Percentiles rank a stretch among this genome's conserved stretches.
Conservation (phyloP, 2,888 invertebrate genomes). For the Baronia brevicornis region DNA sequence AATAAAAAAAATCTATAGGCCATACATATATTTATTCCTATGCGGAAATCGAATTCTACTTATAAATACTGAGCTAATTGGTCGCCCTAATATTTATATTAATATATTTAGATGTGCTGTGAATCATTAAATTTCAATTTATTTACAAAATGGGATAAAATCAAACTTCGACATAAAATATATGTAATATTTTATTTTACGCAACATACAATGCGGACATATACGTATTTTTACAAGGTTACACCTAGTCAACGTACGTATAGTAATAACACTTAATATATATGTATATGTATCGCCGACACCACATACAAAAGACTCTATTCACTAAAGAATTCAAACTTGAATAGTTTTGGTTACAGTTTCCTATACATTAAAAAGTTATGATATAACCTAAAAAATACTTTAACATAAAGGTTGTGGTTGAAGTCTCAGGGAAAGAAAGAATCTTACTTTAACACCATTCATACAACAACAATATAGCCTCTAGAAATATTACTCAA, state of each 20-base stretch:
- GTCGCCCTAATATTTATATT: too few relatives aligned
- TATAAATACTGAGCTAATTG: too few relatives aligned
- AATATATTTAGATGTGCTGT: too few relatives aligned
- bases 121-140: constrained; percentile 11
- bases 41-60: too few relatives aligned
- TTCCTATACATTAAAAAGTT: not conserved
- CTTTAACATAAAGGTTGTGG: not conserved
- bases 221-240: constrained; percentile 34
- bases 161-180: constrained; percentile 20
- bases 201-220: constrained; percentile 31
- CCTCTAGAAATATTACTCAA: too few relatives aligned
- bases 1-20: too few relatives aligned
- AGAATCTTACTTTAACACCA: too few relatives aligned
- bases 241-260: constrained; percentile 52
- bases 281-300: constrained; percentile 21
- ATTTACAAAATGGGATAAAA: not conserved
- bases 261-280: constrained; percentile 31
- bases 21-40: too few relatives aligned
- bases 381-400: not conserved
- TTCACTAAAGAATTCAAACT: constrained; percentile 16
- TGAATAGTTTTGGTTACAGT: constrained; percentile 4
- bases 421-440: too few relatives aligned
- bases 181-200: constrained; percentile 31
- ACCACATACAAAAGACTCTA: constrained; percentile 17
- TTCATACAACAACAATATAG: too few relatives aligned